Evolutionary conservation across 1,140 invertebrate genomes (phyloP), one percentile per base, ranked within the genome.

Genomic region (Bilobella aurantiaca): DNA sequence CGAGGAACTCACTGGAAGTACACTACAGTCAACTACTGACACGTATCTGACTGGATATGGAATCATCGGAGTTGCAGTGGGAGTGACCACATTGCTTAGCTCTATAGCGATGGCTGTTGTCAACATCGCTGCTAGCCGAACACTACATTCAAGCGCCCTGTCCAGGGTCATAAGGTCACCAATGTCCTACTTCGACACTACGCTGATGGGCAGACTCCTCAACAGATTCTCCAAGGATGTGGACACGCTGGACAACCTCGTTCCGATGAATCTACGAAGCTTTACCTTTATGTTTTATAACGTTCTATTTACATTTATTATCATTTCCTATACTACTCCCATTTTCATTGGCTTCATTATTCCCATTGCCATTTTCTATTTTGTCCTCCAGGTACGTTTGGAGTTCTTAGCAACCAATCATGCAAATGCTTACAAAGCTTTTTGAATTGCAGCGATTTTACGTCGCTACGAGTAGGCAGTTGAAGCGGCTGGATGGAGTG

Each of bases 321-420:
- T 96, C 46, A 95, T 96, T 75, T 89, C 90, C 78, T 85, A 85
- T 75, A 90, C 88, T 67, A 96, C 93, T 34, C 92, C 92, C 0
- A 81, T 87, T 72, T 96, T 97, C 79, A 75, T 93, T 64, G 77
- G 81, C 12, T 84, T 93, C 56, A 86, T 95, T 66, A 56, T 96
- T 66, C 92, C 93, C 8, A 85, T 96, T 73, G 65, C 91, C 14
- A 69, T 96, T 46, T 96, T 97, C 79, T 92, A 91, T 75, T 91
- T 91, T 75, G 85, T 96, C 70, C 85, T 94, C 70, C 83, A 86
- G 79, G 83, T 85, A 71, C n/a, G n/a, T n/a, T n/a, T n/a, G n/a
- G n/a, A n/a, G n/a, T n/a, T n/a, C n/a, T n/a, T n/a, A 68, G 69
- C 3, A 18, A 5, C 31, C 28, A 5, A 37, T 28, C n/a, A 16